These are phyloP conservation scores for Globicephala melas DNA, from an alignment of 2,113 vertebrate species.

Conservation along the genomic window DNA sequence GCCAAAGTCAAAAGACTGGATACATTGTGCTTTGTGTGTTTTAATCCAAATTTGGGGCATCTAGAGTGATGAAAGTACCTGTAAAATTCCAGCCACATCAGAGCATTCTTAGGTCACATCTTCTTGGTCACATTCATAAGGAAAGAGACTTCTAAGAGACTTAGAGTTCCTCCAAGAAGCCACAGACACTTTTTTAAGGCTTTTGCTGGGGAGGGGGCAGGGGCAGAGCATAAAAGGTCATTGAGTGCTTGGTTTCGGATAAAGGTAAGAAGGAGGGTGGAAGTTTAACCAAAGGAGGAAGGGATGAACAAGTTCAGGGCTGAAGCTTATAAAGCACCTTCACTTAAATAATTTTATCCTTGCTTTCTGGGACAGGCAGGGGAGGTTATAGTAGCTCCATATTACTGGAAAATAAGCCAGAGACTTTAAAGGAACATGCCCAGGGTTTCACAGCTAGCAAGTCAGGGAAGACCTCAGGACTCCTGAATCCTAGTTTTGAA, in stretches of 20 bases:
- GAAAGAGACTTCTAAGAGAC: conserved; percentile 30
- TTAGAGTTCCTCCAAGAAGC: neutral
- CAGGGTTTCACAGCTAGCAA: neutral
- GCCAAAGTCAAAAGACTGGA: neutral
- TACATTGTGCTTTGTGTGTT: neutral
- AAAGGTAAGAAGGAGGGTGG: neutral
- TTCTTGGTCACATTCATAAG: neutral
- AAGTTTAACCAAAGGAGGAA: neutral
- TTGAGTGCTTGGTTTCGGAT: neutral
- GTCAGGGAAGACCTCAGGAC: neutral
- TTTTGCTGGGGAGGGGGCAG: neutral
- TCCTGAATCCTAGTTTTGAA: neutral
- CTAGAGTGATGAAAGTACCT: neutral
- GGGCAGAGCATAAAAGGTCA: neutral
- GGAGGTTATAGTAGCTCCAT: neutral
- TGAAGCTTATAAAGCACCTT: neutral
- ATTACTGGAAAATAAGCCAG: neutral
- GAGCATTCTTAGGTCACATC: neutral
- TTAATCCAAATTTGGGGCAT: neutral
- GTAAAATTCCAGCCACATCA: neutral
- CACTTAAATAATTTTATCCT: neutral
- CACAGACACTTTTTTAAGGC: neutral
- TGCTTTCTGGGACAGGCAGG: neutral
- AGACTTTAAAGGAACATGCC: neutral
- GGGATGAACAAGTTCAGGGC: neutral